Base-by-base conservation (phyloP, 2,888 invertebrate genomes). In the Xestoiulus laeticollis region DNA sequence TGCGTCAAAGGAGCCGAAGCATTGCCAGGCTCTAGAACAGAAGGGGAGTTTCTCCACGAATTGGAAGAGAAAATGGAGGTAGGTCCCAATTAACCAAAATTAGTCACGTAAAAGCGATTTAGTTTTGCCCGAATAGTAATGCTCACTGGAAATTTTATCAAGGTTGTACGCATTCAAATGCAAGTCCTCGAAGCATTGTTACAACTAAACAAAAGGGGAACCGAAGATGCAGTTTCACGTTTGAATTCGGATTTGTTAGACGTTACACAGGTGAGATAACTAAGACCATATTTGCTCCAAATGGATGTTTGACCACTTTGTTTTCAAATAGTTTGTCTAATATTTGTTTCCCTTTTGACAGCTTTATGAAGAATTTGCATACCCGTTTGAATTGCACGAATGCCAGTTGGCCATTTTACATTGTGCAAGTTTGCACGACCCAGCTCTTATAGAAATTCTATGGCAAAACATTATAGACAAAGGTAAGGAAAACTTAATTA, bases 61-160 rank as follows among this genome's bases (percentile, higher is more conserved):
- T 93, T 98, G 87, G 97, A 98, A 92, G 99, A 99, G 92, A 97
- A 97, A 92, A 95, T 96, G 91, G 98, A 98, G 93, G 97, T 98
- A 89, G n/a, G n/a, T n/a, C n/a, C n/a, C n/a, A n/a, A n/a, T 96
- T 96, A 30, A 94, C 95, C 97, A 89, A 97, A 91, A 86, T 68
- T 88, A 87, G 33, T 14, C 82, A 59, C n/a, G 6, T 48, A 8
- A n/a, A n/a, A n/a, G n/a, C n/a, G 43, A n/a, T n/a, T n/a, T n/a
- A n/a, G n/a, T 82, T 44, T n/a, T n/a, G n/a, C n/a, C n/a, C n/a
- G n/a, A n/a, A n/a, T 53, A 26, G 33, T 33, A 26, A 43, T 48
- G 32, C 85, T 48, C 26, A 32, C 82, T 84, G 22, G 16, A 3
- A 38, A 84, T 48, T 30, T 86, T 32, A 59, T 85, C 33, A 89